Evolutionary conservation across 2,888 invertebrate genomes (phyloP).

Genomic region (Nipponacmea schrenckii): DNA sequence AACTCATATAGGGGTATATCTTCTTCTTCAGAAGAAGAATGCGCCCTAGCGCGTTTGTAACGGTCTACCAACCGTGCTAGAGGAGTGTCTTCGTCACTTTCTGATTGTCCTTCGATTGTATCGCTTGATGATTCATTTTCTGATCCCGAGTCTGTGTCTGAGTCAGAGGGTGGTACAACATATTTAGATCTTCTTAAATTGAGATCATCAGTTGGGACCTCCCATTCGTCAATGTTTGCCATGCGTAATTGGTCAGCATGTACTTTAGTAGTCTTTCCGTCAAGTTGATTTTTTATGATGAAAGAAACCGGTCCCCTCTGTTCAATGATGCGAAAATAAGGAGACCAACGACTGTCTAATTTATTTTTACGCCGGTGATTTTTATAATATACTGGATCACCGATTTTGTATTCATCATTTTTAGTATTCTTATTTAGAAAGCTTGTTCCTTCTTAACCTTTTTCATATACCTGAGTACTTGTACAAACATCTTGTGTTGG

Average conservation of each 20-base stretch:
- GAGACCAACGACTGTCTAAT: slow-evolving; percentile 29
- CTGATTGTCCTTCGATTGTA: no score
- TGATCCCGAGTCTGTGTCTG: no score
- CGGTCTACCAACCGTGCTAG: no score
- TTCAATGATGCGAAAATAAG: slow-evolving; percentile 31
- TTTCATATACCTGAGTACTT: slow-evolving; percentile 20
- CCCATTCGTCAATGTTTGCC: no score
- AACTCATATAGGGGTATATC: no score
- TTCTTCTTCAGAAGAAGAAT: no score
- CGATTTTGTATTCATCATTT: slow-evolving; percentile 25
- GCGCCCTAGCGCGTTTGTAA: no score
- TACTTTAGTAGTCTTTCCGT: slow-evolving; percentile 4
- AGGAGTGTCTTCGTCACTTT: no score
- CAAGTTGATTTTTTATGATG: slow-evolving; percentile 16
- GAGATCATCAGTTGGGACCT: no score
- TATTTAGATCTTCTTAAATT: no score
- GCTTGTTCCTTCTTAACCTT: slow-evolving; percentile 28
- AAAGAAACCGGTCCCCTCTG: slow-evolving; percentile 22
- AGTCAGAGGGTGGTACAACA: no score
- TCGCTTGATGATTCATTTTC: no score
- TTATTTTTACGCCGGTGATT: slow-evolving; percentile 27
- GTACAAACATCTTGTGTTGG: slow-evolving; percentile 30
- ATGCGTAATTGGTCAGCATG: slow-evolving; percentile 19
- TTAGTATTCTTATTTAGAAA: slow-evolving; percentile 27
- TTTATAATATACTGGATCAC: slow-evolving; percentile 31